Evolutionary conservation across 2,113 vertebrate genomes (phyloP).

Genomic region (Caloenas nicobarica): DNA sequence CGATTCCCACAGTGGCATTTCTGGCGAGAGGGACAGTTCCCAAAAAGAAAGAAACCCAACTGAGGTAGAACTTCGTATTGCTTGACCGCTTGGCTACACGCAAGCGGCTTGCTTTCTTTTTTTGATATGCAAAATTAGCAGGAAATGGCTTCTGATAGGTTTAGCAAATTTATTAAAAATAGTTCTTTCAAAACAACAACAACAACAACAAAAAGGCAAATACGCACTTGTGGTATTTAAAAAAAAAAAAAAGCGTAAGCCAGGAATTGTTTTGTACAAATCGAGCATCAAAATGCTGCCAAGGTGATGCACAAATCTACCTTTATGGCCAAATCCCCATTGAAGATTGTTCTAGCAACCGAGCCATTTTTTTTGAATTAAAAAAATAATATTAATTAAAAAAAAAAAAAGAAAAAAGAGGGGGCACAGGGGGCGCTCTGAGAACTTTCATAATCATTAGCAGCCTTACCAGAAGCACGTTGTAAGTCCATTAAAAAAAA

Average conservation of each 20-base stretch:
- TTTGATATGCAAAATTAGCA: neutral
- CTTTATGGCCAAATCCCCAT: constrained; percentile 12
- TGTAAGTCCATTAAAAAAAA: neutral
- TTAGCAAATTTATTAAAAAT: neutral
- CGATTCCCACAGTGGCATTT: constrained; percentile 31
- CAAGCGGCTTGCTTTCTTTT: neutral
- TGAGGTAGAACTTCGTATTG: constrained; percentile 62
- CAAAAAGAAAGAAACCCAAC: neutral
- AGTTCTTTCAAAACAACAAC: neutral
- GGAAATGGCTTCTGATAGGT: constrained; percentile 24
- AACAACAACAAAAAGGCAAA: neutral
- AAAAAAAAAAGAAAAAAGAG: no score
- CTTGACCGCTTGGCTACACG: constrained; percentile 7
- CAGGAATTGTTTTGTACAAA: neutral
- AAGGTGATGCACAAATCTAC: neutral
- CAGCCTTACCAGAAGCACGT: constrained; percentile 16
- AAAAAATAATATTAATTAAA: no score
- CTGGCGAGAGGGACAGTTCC: neutral
- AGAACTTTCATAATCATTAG: neutral
- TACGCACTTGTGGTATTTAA: neutral
- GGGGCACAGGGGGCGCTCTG: neutral
- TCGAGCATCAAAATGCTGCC: neutral
- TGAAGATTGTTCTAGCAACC: constrained; percentile 63
- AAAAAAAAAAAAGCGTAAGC: neutral
- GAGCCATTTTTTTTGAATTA: neutral